Base-by-base conservation (phyloP, 2,888 invertebrate genomes). In the Amphipyra berbera region DNA sequence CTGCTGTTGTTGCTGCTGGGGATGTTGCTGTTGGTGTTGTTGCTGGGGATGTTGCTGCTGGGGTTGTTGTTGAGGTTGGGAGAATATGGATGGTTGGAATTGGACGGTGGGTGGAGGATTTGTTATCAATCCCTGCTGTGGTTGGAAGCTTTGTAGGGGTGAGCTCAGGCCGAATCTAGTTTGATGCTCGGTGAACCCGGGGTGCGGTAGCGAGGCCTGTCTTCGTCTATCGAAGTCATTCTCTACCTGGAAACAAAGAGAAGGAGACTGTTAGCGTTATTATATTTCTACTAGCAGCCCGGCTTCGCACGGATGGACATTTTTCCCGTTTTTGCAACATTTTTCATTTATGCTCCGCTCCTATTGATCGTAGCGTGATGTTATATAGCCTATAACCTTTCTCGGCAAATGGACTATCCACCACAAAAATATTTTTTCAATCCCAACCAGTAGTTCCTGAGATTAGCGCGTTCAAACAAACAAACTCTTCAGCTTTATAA, bases 181-280 rank as follows among this genome's bases (percentile, higher is more conserved):
- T 76, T 94, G 94, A 68, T 95, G 94, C 70, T 95, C 94, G 68
- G 75, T 93, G 83, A 94, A 94, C 44, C 93, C 93, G 42, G 92
- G 84, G 61, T 92, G 93, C 57, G 90, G 90, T 72, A 90, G 78
- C 30, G 88, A 76, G 40, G 90, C 86, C 74, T 93, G 93, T 84
- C 94, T 89, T 88, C 89, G 91, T 88, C 93, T 89, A 73, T 95
- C 95, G 85, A 88, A 95, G 75, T 95, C 94, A 91, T 95, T 93
- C 83, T 95, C 95, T 86, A 92, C 85, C 95, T 95, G 93, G 6
- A 37, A 94, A 92, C 72, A 71, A 86, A 79, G 57, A 80, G 69
- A 82, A 75, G 64, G 50, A 49, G 12, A n/a, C 13, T 12, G 37
- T 57, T 38, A 62, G 46, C 62, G 15, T 40, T 12, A 2, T 37